These are phyloP conservation scores for Gymnogyps californianus DNA, from an alignment of 2,113 vertebrate genomes.

Conservation along the genomic window DNA sequence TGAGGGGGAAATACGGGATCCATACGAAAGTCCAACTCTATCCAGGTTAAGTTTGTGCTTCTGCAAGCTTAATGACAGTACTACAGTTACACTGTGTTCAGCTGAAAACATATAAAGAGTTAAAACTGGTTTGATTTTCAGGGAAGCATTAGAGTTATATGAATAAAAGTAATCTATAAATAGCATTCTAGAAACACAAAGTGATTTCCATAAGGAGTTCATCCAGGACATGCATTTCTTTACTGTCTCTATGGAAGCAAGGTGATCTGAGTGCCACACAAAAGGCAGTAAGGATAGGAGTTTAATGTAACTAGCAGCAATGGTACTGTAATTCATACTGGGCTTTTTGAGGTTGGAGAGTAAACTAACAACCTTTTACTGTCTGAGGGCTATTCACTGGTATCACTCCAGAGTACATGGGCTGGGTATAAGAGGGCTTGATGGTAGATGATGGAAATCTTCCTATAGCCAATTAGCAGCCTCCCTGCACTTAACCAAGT, in stretches of 20 bases:
- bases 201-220: background rate
- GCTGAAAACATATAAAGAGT: background rate
- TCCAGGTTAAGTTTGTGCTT: background rate
- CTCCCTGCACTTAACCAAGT: fast-evolving
- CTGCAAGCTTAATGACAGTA: background rate
- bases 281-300: background rate
- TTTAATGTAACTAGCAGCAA: background rate
- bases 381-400: background rate
- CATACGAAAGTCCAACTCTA: background rate
- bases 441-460: background rate
- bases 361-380: too few relatives aligned
- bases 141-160: background rate
- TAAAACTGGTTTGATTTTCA: background rate
- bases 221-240: background rate
- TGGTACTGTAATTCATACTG: background rate
- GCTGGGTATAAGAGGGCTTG: background rate
- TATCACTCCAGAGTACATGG: background rate
- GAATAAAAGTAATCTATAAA: background rate
- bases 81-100: background rate
- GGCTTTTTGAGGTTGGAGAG: background rate
- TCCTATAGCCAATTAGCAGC: fast-evolving
- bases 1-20: background rate
- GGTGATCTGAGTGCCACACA: fast-evolving
- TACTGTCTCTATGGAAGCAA: background rate
- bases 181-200: background rate